Percentiles rank a stretch among this genome's conserved stretches.
phyloP scores from a whole-genome alignment of 2,113 vertebrate species.

The Nasalis larvatus region DNA sequence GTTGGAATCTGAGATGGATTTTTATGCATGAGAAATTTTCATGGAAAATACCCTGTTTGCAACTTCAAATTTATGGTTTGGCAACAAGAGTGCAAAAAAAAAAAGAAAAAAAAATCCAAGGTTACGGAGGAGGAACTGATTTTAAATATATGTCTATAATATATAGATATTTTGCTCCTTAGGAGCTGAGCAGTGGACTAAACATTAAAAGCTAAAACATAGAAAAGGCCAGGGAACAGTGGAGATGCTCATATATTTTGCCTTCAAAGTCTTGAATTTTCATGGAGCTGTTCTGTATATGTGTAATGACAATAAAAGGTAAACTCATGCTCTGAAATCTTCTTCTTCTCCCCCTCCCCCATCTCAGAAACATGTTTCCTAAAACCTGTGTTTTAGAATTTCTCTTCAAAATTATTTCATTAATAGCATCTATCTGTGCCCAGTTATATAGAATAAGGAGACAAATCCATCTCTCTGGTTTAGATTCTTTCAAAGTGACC shows the following conservation, averaged over 20 bases:
- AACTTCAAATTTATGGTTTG: neutral
- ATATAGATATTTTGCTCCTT: neutral
- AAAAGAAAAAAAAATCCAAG: neutral
- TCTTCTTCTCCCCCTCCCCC: neutral
- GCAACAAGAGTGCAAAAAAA: neutral
- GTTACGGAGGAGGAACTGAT: neutral
- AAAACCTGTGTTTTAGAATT: neutral
- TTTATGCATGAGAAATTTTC: neutral
- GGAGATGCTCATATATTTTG: neutral
- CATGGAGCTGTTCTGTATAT: neutral
- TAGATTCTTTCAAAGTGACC: neutral
- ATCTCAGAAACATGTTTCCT: neutral
- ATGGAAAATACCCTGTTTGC: neutral
- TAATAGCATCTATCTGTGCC: neutral
- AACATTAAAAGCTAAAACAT: neutral
- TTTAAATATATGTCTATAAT: neutral
- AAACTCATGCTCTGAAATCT: neutral
- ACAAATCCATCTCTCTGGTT: neutral
- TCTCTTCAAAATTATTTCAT: constrained; percentile 26
- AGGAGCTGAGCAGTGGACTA: neutral
- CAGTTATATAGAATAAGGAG: neutral
- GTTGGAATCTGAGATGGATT: neutral
- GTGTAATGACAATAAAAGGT: neutral
- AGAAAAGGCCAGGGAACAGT: neutral
- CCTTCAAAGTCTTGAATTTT: neutral